A percentile compares a stretch with the other conserved stretches of the same genome.
phyloP scores from a whole-genome alignment of 92 coral and sea anemone genomes.

The Parazoanthus swiftii region DNA sequence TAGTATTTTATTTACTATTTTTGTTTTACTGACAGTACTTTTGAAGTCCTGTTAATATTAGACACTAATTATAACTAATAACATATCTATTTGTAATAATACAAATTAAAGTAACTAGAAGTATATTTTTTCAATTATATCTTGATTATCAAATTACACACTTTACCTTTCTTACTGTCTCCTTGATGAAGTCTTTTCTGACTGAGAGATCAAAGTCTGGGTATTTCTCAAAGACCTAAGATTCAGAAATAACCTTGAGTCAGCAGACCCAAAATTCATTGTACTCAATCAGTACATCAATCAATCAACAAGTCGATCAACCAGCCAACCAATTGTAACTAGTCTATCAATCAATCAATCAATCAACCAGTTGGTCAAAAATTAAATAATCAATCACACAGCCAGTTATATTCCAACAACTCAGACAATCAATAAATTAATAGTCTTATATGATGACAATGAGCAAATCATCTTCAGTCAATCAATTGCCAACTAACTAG shows the following conservation, averaged over 20 bases:
- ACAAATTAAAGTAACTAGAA: too few relatives aligned
- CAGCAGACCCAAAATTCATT: background rate
- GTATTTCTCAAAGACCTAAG: constrained; percentile 84
- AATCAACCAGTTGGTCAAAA: too few relatives aligned
- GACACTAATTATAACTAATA: too few relatives aligned
- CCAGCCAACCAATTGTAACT: background rate
- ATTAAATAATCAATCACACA: background rate
- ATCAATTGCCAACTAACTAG: background rate
- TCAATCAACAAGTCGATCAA: background rate
- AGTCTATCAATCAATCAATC: background rate
- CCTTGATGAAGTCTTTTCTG: constrained; percentile 89
- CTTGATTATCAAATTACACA: background rate
- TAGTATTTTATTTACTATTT: too few relatives aligned
- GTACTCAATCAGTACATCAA: background rate
- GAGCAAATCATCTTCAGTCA: background rate
- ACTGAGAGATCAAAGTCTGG: constrained; percentile 83
- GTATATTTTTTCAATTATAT: background rate
- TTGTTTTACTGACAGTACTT: too few relatives aligned
- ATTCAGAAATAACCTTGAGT: background rate
- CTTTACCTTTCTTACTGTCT: constrained; percentile 83
- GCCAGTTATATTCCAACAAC: background rate
- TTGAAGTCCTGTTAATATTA: too few relatives aligned
- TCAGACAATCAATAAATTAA: background rate
- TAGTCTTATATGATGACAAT: too few relatives aligned
- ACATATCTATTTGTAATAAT: too few relatives aligned